Percentiles rank a stretch among this genome's conserved stretches.
Evolutionary conservation across 2,888 invertebrate genomes (phyloP).

Genomic region (Keiferia lycopersicella): DNA sequence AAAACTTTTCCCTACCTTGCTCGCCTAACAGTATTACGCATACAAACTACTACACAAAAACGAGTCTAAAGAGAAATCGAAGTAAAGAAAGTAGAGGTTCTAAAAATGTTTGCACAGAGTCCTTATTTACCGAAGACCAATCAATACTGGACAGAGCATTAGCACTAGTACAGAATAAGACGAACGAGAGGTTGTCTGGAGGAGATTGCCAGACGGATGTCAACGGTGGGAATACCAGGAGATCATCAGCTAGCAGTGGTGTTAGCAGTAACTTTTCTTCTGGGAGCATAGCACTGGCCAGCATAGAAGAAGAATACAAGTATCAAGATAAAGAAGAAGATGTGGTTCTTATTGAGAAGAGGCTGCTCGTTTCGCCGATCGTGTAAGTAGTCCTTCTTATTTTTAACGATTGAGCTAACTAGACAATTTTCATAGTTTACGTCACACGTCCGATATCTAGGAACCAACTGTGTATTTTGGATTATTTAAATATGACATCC

Average conservation of each 20-base stretch:
- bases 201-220: conserved; percentile 45
- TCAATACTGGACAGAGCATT: conserved; percentile 60
- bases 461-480: too few species aligned
- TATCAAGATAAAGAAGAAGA: conserved; percentile 87
- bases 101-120: conserved; percentile 33
- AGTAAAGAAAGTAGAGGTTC: conserved; percentile 32
- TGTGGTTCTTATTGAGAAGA: conserved; percentile 85
- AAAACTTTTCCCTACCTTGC: conserved; percentile 71
- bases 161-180: conserved; percentile 64
- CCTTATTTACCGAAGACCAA: conserved; percentile 43
- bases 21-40: conserved; percentile 68
- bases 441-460: too few species aligned
- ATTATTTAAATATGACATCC: too few species aligned
- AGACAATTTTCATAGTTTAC: too few species aligned
- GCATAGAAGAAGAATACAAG: conserved; percentile 87
- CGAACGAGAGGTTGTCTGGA: conserved; percentile 64
- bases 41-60: conserved; percentile 66
- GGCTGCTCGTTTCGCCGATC: conserved; percentile 77
- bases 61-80: conserved; percentile 53
- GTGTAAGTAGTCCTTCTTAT: conserved; percentile 65
- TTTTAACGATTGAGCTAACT: background rate
- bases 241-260: conserved; percentile 73
- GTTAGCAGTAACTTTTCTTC: conserved; percentile 69
- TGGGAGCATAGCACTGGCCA: conserved; percentile 75
- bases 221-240: conserved; percentile 58